A percentile compares a stretch with the other conserved stretches of the same genome.
phyloP scores from a whole-genome alignment of 1,140 invertebrate genomes.

The Agrilus planipennis region DNA sequence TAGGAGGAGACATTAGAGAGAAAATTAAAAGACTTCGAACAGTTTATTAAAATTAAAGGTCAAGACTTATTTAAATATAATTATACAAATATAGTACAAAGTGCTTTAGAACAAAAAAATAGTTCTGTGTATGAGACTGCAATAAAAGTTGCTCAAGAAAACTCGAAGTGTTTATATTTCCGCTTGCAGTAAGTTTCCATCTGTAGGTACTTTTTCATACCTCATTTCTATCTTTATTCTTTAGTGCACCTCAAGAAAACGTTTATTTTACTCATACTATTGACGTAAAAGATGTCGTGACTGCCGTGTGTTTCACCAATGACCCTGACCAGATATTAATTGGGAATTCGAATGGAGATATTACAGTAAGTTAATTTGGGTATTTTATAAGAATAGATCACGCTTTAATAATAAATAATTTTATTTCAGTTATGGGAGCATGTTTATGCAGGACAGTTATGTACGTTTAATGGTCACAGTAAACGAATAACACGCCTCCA shows the following conservation, averaged over 20 bases:
- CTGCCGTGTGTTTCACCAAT: conserved; percentile 7
- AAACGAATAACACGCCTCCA: conserved; percentile 6
- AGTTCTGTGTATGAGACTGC: conserved; percentile 11
- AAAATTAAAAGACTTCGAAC: conserved; percentile 6
- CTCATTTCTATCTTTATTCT: conserved; percentile 1
- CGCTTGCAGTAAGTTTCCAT: conserved; percentile 11
- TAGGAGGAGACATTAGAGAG: conserved; percentile 11
- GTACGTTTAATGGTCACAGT: conserved; percentile 9
- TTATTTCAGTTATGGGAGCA: conserved; percentile 12
- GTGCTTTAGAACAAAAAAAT: conserved; percentile 11
- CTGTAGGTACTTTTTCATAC: neutral
- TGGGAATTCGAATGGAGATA: conserved; percentile 1
- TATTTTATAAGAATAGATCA: no score
- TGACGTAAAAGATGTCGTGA: conserved; percentile 9
- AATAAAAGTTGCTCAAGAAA: conserved; percentile 6
- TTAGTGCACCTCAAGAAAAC: conserved; percentile 6
- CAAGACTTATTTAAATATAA: conserved; percentile 12
- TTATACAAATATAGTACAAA: conserved; percentile 15
- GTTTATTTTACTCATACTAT: conserved; percentile 8
- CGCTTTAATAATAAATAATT: neutral
- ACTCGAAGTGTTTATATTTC: conserved; percentile 9
- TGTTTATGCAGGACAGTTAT: conserved; percentile 6
- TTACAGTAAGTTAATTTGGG: conserved; percentile 2
- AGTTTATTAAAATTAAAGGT: conserved; percentile 2
- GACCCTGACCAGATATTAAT: conserved; percentile 1